Evolutionary conservation across 2,888 invertebrate genomes (phyloP).

Genomic region (Brachynemurus nebulosus): DNA sequence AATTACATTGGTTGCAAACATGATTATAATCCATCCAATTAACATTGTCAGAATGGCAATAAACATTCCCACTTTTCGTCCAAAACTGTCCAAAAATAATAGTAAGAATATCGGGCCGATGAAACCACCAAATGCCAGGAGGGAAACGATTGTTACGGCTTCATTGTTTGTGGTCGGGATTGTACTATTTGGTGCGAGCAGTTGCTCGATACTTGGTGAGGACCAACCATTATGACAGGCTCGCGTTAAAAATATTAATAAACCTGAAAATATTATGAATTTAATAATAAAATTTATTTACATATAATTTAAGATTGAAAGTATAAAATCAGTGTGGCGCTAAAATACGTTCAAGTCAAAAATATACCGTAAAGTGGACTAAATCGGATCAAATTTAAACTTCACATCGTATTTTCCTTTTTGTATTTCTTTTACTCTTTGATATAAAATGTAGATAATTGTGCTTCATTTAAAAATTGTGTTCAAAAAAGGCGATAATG

Average conservation of each 20-base stretch:
- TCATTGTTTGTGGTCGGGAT: neutral
- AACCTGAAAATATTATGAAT: neutral
- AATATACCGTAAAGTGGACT: too few relatives aligned
- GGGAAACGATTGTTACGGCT: neutral
- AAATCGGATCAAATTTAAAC: too few relatives aligned
- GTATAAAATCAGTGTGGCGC: too few relatives aligned
- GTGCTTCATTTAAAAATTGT: too few relatives aligned
- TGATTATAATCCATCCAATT: neutral
- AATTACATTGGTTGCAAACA: neutral
- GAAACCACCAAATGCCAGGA: neutral
- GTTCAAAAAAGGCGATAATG: too few relatives aligned
- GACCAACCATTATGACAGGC: neutral
- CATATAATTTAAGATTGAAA: too few relatives aligned
- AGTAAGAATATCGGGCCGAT: neutral
- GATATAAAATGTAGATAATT: too few relatives aligned
- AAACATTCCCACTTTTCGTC: neutral
- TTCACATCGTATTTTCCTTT: too few relatives aligned
- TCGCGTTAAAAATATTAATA: neutral
- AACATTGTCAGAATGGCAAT: neutral
- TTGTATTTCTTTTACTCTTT: too few relatives aligned
- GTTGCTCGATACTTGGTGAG: neutral
- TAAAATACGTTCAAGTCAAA: too few relatives aligned
- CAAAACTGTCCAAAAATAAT: neutral
- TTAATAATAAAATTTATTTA: too few relatives aligned
- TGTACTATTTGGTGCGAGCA: neutral